Evolutionary conservation across 2,797 vertebrate genomes (phyloP), one percentile per base, ranked within the genome.

Genomic region (Channallabes apus): DNA sequence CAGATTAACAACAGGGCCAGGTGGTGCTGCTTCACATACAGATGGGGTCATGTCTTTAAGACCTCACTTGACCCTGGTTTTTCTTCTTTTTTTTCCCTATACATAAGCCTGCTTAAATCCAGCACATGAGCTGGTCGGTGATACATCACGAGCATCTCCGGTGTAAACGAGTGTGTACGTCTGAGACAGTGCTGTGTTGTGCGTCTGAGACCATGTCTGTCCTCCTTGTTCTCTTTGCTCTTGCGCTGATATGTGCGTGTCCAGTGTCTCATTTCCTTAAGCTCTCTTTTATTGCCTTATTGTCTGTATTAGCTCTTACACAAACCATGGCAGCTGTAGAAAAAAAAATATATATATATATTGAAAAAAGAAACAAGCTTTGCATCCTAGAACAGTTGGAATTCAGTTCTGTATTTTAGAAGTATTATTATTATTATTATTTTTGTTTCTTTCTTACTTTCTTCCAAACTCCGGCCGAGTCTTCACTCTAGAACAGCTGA

Each of bases 221-320:
- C 72, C 84, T 56, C 51, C 75, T 54, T 80, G 86, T 82, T 14
- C 82, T 68, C 35, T 68, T 87, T 91, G 79, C 85, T 86, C 14
- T 68, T 81, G 29, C 75, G 80, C 46, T 82, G 29, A 79, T 46
- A 58, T 58, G 24, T 58, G 64, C 4, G 73, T 79, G 51, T 58
- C 73, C 46, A 72, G 51, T 72, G 41, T 88, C 80, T 72, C 79
- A 78, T 83, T 76, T 88, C 83, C 85, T 81, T 71, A 82, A 86
- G 86, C 77, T 86, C 87, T 87, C 73, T 88, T 88, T 87, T 88
- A 89, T 83, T 85, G 80, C 86, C 88, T 91, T 86, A 89, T 91
- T 80, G 81, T 91, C 90, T 88, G 88, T 88, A 88, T 91, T 92
- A 91, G 89, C 89, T 85, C 87, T 88, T 87, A 91, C 90, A 88